Conservation (phyloP, 2,113 vertebrate genomes). For the Microtus montanus region DNA sequence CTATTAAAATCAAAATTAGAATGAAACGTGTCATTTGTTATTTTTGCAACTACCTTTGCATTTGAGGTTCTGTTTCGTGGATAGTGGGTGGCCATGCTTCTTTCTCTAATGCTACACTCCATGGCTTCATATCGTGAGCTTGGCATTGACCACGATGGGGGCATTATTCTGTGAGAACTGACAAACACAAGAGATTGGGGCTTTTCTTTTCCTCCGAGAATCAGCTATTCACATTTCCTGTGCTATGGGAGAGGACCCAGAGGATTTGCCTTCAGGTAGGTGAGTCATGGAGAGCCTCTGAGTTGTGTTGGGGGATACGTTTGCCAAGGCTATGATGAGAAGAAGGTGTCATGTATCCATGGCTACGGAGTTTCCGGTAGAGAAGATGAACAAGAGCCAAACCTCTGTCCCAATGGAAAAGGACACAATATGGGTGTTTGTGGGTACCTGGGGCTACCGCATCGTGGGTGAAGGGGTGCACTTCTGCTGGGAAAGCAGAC, state of each 20-base stretch:
- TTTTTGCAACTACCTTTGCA: neutral
- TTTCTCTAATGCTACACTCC: neutral
- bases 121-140: neutral
- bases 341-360: too few species aligned
- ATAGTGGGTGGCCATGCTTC: neutral
- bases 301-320: neutral
- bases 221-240: neutral
- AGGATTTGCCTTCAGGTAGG: neutral
- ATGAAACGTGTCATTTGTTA: neutral
- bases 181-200: neutral
- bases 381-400: neutral
- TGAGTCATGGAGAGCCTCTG: neutral
- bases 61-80: neutral
- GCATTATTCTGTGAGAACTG: neutral
- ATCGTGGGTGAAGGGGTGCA: neutral
- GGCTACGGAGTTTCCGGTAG: neutral
- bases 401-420: neutral
- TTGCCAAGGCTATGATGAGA: neutral
- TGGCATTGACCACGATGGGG: neutral
- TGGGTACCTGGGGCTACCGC: too few species aligned
- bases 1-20: conserved; percentile 4
- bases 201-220: neutral
- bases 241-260: neutral
- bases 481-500: neutral
- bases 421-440: neutral